Evolutionary conservation across 2,113 vertebrate species (phyloP), one percentile per base, ranked within the genome.

Genomic region (Passerina amoena): DNA sequence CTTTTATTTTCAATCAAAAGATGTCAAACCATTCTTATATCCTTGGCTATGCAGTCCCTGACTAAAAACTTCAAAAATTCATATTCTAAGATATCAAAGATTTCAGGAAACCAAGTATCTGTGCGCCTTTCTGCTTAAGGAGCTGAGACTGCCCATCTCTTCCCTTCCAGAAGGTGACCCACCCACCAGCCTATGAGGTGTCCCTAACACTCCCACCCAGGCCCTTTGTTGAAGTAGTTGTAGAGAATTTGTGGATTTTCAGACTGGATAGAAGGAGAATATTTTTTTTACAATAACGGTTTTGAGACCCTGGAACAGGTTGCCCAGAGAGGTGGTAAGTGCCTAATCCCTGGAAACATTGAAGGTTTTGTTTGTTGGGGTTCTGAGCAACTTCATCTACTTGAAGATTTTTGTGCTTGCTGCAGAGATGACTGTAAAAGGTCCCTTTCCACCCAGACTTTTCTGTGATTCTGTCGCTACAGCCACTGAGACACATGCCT

Each of bases 331-430:
- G 57, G 7, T 42, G 9, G 5, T 68, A n/a, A 27, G 5, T 30
- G 2, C 15, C 14, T 38, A 23, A 24, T 53, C 23, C 50, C 37
- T 44, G 18, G 38, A 64, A 91, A 48, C 3, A 11, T 38, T 59
- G 31, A 20, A 28, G 28, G 6, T 42, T 61, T 2, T 60, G 5
- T 59, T 85, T 23, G 9, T 1, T 2, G 0, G 7, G 6, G 23
- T 40, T 78, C 50, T 71, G 51, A 84, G 37, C 14, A 71, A 7
- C 27, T 30, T 84, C 14, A 54, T 64, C 31, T 50, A 10, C 19
- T 54, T 45, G 25, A 64, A 70, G 65, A 28, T 50, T 79, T 51
- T 37, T 10, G 21, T 40, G 40, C 30, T 83, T 5, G 14, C 24
- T 77, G 47, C 22, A 37, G 13, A 47, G 45, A 11, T 66, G 22